These are phyloP conservation scores for Platalea minor DNA, from an alignment of 2,797 vertebrate genomes.

Conservation along the genomic window DNA sequence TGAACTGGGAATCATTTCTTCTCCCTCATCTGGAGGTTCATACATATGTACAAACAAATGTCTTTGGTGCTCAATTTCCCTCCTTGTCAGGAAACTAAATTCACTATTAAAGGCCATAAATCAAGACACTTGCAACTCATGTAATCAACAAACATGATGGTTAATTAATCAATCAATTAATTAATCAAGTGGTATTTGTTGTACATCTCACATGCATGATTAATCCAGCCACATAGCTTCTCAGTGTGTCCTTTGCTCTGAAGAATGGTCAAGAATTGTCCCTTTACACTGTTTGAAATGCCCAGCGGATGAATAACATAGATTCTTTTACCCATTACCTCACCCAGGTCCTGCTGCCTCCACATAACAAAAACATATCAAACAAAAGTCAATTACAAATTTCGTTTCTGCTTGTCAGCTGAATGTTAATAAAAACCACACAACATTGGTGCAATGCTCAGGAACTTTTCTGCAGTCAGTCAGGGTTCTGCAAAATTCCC, in stretches of 20 bases:
- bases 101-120: not conserved
- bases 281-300: not conserved
- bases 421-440: not conserved
- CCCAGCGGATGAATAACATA: not conserved
- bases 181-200: not conserved
- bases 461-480: not conserved
- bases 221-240: not conserved
- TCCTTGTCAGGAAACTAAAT: not conserved
- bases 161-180: not conserved
- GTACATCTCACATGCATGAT: not conserved
- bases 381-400: slow-evolving; percentile 6
- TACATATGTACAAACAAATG: not conserved
- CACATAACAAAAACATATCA: not conserved
- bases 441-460: not conserved
- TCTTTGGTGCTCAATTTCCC: not conserved
- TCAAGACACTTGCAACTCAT: not conserved
- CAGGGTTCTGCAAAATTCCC: not conserved
- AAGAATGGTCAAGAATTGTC: not conserved
- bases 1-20: not conserved
- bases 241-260: not conserved
- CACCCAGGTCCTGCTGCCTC: not conserved
- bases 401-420: not conserved
- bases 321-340: not conserved
- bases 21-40: not conserved
- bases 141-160: not conserved